A percentile compares a stretch with the other conserved stretches of the same genome.
These are phyloP conservation scores for Callorhinus ursinus DNA, from an alignment of 2,113 vertebrate species.

Conservation along the genomic window DNA sequence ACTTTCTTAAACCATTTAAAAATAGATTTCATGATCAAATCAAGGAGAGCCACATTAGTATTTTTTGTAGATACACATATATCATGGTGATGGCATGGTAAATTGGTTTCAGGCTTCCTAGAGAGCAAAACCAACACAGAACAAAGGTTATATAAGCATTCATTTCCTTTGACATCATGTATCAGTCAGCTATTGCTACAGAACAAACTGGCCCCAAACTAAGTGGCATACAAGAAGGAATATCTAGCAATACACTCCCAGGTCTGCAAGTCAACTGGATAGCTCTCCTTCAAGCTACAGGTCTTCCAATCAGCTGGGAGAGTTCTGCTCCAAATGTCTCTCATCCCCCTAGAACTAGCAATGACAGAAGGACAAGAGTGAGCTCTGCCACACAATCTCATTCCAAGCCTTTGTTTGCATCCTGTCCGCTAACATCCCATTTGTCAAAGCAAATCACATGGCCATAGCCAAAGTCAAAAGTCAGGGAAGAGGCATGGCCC, in stretches of 20 bases:
- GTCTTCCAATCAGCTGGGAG: not conserved
- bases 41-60: not conserved
- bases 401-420: not conserved
- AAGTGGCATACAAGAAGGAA: not conserved
- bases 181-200: not conserved
- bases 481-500: not conserved
- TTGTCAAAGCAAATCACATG: not conserved
- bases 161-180: not conserved
- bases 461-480: not conserved
- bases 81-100: not conserved
- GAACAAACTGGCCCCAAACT: not conserved
- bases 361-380: not conserved
- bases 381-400: not conserved
- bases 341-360: not conserved
- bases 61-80: not conserved
- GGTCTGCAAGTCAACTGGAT: not conserved
- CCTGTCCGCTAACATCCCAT: not conserved
- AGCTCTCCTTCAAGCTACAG: not conserved
- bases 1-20: not conserved
- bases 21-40: conserved; percentile 40
- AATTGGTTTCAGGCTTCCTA: conserved; percentile 11
- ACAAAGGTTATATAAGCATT: not conserved
- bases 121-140: not conserved
- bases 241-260: not conserved
- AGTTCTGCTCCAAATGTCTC: not conserved